phyloP scores from a whole-genome alignment of 2,113 vertebrate species.

The Channa argus region DNA sequence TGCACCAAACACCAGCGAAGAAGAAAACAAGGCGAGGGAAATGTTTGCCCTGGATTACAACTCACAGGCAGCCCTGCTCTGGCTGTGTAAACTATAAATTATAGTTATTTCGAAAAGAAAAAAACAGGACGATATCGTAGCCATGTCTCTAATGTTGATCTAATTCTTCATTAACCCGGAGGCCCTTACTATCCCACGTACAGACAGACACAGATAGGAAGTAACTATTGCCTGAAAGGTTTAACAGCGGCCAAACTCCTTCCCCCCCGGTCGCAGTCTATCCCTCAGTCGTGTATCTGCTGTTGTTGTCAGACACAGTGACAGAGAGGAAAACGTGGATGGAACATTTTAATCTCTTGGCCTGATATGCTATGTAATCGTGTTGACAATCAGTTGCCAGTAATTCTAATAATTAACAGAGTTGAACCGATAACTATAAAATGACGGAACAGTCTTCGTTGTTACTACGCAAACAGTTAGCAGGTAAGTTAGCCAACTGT shows the following conservation, averaged over 20 bases:
- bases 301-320: constrained; percentile 11
- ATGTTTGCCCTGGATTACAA: fast-evolving
- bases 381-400: not conserved
- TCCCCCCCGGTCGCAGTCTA: not conserved
- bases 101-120: fast-evolving
- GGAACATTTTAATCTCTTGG: not conserved
- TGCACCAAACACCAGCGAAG: not conserved
- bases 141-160: fast-evolving
- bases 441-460: constrained; percentile 83
- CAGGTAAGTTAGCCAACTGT: constrained; percentile 73
- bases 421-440: not conserved
- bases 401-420: no score
- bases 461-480: constrained; percentile 84
- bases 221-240: not conserved
- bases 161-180: no score
- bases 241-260: fast-evolving
- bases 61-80: not conserved
- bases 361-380: not conserved
- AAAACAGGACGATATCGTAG: fast-evolving
- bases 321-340: constrained; percentile 52
- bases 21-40: constrained; percentile 8
- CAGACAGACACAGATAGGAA: no score
- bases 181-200: no score
- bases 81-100: fast-evolving
- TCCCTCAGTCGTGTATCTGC: not conserved